Percentiles rank a stretch among this genome's conserved stretches.
phyloP scores from a whole-genome alignment of 2,888 invertebrate species.

The Synergus laeviventris region DNA sequence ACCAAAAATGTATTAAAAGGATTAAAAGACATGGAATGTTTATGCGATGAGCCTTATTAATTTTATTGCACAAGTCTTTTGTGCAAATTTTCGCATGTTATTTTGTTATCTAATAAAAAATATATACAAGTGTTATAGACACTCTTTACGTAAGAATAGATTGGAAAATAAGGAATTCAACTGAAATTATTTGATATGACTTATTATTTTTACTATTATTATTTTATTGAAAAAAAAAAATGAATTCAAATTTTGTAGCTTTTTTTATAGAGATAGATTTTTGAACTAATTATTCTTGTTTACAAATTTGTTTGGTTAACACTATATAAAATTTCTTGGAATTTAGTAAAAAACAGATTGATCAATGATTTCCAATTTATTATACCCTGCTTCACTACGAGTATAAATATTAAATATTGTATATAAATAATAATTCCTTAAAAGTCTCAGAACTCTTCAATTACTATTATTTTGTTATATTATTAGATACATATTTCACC shows the following conservation, averaged over 20 bases:
- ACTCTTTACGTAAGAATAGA: neutral
- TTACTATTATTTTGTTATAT: neutral
- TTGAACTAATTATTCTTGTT: neutral
- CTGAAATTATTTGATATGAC: neutral
- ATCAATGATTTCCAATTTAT: neutral
- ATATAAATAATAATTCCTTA: neutral
- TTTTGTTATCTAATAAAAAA: too few species aligned
- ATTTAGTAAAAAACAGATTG: too few species aligned
- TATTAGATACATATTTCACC: neutral
- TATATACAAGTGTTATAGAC: neutral
- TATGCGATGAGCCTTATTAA: neutral
- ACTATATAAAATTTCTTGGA: neutral
- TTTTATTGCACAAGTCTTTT: neutral
- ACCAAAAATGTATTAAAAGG: neutral
- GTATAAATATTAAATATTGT: too few species aligned
- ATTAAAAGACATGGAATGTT: neutral
- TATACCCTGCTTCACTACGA: too few species aligned
- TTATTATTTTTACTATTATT: neutral
- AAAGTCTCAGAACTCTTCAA: neutral
- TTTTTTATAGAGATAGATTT: too few species aligned
- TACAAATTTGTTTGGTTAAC: slow-evolving; percentile 5
- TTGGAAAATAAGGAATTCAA: neutral
- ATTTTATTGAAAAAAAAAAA: too few species aligned
- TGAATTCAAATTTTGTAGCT: too few species aligned
- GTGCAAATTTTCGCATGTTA: too few species aligned